Evolutionary conservation across 2,888 invertebrate genomes (phyloP).

Genomic region (Ornithoptera priamus): DNA sequence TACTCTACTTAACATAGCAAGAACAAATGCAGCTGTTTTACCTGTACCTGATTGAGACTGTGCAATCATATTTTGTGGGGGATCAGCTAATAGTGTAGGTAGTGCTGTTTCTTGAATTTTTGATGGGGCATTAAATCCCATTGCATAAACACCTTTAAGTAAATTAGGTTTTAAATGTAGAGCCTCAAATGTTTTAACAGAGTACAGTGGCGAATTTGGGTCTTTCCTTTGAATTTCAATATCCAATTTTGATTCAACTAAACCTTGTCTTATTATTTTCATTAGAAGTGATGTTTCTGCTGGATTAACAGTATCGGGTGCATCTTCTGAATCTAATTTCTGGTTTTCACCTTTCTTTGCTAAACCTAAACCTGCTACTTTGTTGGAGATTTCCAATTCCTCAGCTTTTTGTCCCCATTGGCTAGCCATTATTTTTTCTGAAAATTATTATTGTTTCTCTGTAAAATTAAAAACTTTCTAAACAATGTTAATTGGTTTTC

Average conservation of each 20-base stretch:
- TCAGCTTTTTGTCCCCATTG: conserved; percentile 76
- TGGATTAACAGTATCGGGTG: conserved; percentile 68
- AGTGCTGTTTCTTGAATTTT: conserved; percentile 98
- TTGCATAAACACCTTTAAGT: conserved; percentile 94
- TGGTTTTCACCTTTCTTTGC: conserved; percentile 49
- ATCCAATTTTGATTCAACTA: conserved; percentile 92
- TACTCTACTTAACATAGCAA: conserved; percentile 97
- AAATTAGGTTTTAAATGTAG: conserved; percentile 93
- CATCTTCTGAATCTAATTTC: conserved; percentile 59
- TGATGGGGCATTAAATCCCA: conserved; percentile 99
- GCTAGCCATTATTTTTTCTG: conserved; percentile 54
- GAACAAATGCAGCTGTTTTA: conserved; percentile 98
- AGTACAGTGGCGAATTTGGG: conserved; percentile 96
- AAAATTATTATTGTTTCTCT: background rate
- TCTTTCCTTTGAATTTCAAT: conserved; percentile 95
- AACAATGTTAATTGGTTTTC: background rate
- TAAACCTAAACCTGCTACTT: conserved; percentile 68
- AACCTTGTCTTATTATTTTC: conserved; percentile 93
- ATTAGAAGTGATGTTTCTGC: conserved; percentile 93
- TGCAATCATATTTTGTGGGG: conserved; percentile 98
- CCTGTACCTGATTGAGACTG: conserved; percentile 99
- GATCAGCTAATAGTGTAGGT: conserved; percentile 95
- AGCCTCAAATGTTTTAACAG: conserved; percentile 94
- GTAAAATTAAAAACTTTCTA: conserved; percentile 6
- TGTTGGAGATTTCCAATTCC: conserved; percentile 73